These are phyloP conservation scores for Drosophila lowei DNA, from an alignment of 1,140 invertebrate genomes.

Conservation along the genomic window DNA sequence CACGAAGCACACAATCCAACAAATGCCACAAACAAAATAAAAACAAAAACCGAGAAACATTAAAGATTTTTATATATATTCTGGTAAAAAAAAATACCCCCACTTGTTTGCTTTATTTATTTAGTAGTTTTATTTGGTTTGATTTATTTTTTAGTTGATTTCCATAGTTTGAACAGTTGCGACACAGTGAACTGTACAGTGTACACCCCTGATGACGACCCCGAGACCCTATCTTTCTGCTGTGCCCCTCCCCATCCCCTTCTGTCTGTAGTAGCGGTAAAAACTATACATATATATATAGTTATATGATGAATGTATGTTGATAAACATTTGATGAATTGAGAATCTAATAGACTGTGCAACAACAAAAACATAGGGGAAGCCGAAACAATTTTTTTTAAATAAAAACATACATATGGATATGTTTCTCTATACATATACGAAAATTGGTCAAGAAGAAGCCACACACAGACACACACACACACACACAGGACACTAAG, in stretches of 20 bases:
- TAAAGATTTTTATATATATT: slow-evolving; percentile 74
- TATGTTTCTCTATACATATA: slow-evolving; percentile 64
- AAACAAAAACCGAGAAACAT: slow-evolving; percentile 63
- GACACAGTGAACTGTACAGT: neutral
- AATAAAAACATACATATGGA: slow-evolving; percentile 7
- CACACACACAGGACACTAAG: neutral
- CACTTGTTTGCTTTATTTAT: slow-evolving; percentile 41
- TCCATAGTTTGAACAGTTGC: slow-evolving; percentile 28
- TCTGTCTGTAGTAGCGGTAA: slow-evolving; percentile 29
- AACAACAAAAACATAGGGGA: slow-evolving; percentile 46
- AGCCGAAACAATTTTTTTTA: slow-evolving; percentile 70
- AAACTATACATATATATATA: slow-evolving; percentile 29
- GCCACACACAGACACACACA: slow-evolving; percentile 2
- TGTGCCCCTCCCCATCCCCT: neutral
- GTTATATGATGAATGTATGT: slow-evolving; percentile 70
- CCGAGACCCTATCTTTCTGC: slow-evolving; percentile 1
- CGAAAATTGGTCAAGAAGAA: slow-evolving; percentile 40
- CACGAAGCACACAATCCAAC: slow-evolving; percentile 38
- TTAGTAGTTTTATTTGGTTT: slow-evolving; percentile 18
- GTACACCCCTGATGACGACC: slow-evolving; percentile 14
- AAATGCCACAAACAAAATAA: slow-evolving; percentile 58
- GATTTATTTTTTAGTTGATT: slow-evolving; percentile 17
- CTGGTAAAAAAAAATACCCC: slow-evolving; percentile 44
- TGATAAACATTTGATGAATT: slow-evolving; percentile 80
- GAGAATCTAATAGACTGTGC: slow-evolving; percentile 82